Base-by-base conservation (phyloP, 2,113 vertebrate genomes). In the Peromyscus leucopus region DNA sequence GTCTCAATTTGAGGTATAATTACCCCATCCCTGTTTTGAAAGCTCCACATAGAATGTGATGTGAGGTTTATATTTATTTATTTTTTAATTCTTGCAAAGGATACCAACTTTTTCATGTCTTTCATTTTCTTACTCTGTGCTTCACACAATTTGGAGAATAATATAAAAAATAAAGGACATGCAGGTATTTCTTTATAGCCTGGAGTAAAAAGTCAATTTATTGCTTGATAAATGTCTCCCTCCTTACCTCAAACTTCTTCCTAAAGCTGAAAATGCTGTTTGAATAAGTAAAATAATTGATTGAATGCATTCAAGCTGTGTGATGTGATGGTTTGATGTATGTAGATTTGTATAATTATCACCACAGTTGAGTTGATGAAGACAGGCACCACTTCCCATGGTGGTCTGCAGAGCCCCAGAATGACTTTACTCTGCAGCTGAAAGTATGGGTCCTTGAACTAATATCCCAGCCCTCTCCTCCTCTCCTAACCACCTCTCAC, bases 1-100 rank as follows among this genome's bases (percentile, higher is more conserved):
- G 93, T 97, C 97, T 95, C 95, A 82, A 71, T 93, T 88, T 1
- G 13, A 97, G 79, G 51, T 90, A 48, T 96, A 97, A 97, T 96
- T 97, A 97, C 92, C 90, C 69, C 57, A 15, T 28, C 82, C 84
- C 94, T n/a, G 57, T 78, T 96, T 96, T 78, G 95, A 97, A 96
- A 97, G 48, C 69, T 87, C 89, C 89, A 72, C 89, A 93, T 85
- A 95, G 97, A 96, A 96, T 39, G 69, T 55, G 63, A 93, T 95
- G 96, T 91, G 46, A 88, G 12, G 67, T 80, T 89, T 96, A 57
- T 31, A 31, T 31, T 63, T 21, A 26, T 10, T n/a, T 82, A 24
- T 46, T 46, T 93, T 79, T 90, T 57, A 3, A 94, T 80, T 48
- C 92, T 90, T 97, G 28, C 75, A 95, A 97, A 36, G 96, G 90